Evolutionary conservation across 2,888 invertebrate species (phyloP).

Genomic region (Emmelina monodactyla): DNA sequence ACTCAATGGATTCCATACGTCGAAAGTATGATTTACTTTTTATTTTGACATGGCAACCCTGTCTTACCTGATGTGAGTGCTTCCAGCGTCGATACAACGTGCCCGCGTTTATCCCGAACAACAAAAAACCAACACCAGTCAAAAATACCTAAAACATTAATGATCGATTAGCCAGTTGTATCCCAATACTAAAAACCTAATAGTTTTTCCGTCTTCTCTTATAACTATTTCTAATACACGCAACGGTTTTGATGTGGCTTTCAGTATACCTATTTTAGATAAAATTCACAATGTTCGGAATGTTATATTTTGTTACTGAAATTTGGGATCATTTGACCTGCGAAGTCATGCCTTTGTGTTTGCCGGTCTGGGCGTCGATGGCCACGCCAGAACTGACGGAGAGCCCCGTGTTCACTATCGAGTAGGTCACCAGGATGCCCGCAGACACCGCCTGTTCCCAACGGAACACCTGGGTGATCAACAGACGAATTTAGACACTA

Average conservation of each 20-base stretch:
- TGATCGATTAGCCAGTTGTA: too few relatives aligned
- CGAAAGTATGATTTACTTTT: too few relatives aligned
- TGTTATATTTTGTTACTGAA: not conserved
- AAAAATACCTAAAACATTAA: not conserved
- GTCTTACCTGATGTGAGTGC: not conserved
- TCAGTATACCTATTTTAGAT: too few relatives aligned
- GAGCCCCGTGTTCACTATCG: constrained; percentile 24
- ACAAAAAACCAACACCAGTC: not conserved
- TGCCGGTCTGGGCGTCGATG: constrained; percentile 22
- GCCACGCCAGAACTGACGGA: too few relatives aligned
- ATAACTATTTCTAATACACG: too few relatives aligned
- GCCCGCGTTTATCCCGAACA: not conserved
- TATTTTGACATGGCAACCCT: too few relatives aligned
- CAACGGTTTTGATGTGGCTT: too few relatives aligned
- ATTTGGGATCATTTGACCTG: constrained; percentile 23
- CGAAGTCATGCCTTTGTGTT: constrained; percentile 20
- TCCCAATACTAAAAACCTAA: too few relatives aligned
- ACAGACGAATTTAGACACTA: not conserved
- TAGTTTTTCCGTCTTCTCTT: too few relatives aligned
- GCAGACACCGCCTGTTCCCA: constrained; percentile 44
- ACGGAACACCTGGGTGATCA: constrained; percentile 28
- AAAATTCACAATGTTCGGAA: not conserved
- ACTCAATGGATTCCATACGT: too few relatives aligned
- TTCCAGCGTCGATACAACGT: not conserved
- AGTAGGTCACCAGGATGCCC: constrained; percentile 36